phyloP scores from a whole-genome alignment of 2,888 invertebrate species.

The Dioctria rufipes region DNA sequence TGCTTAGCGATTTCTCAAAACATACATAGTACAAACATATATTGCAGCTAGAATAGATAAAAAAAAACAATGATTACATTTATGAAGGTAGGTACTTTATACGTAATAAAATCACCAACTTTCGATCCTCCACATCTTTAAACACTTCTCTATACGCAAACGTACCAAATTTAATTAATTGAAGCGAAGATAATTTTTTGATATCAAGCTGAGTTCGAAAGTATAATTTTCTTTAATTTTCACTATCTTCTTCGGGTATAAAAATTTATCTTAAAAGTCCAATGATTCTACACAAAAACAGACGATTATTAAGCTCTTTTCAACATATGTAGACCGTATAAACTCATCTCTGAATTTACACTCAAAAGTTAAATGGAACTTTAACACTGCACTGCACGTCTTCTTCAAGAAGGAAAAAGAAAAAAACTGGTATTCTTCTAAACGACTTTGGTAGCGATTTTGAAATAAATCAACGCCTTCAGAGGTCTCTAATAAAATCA shows the following conservation, averaged over 20 bases:
- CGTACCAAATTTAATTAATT: neutral
- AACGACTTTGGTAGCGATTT: neutral
- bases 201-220: neutral
- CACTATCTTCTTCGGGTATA: neutral
- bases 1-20: too few species aligned
- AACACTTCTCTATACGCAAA: too few species aligned
- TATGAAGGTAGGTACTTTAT: too few species aligned
- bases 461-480: slow-evolving; percentile 10
- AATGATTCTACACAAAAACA: neutral
- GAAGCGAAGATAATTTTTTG: neutral
- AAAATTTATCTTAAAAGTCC: neutral
- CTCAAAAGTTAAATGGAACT: neutral
- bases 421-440: neutral
- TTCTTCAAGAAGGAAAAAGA: too few species aligned
- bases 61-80: too few species aligned
- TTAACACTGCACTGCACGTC: neutral
- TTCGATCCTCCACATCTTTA: too few species aligned
- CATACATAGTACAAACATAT: too few species aligned
- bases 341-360: neutral
- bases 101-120: too few species aligned
- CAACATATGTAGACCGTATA: too few species aligned
- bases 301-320: neutral
- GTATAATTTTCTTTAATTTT: neutral
- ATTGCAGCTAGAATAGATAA: too few species aligned
- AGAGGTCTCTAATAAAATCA: slow-evolving; percentile 8